Base-by-base conservation (phyloP, 2,888 invertebrate genomes). In the Rhodophaea formosa region DNA sequence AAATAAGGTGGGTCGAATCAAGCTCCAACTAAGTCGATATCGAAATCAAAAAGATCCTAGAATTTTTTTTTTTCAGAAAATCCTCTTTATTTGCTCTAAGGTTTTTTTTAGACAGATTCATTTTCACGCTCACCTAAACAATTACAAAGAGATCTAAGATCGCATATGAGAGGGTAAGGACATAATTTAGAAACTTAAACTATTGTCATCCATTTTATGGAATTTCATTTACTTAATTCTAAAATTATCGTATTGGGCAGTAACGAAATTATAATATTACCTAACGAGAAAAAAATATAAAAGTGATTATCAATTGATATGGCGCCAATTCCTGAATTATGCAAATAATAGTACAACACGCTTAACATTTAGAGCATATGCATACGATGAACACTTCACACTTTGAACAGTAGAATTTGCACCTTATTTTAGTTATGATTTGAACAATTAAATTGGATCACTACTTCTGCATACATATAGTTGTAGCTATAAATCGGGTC, bases 141-240 rank as follows among this genome's bases (percentile, higher is more conserved):
- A 44, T 65, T 60, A 64, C 62, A 61, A 63, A 53, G 72, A 77
- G 79, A 79, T 77, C 77, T 70, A 67, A 68, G 68, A 66, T 70
- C 68, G 71, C 66, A 66, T 68, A 65, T 62, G 61, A 59, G 65
- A 58, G 66, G 59, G 57, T 70, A 66, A 68, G 66, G 61, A 69
- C 64, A 79, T 79, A 80, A 80, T 75, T 79, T 77, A 79, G 67
- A 68, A 78, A 80, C 78, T 74, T 72, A 80, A 55, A 74, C 72
- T 79, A 79, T 67, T 68, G 70, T 70, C 66, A 77, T 82, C 86
- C 88, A 88, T 88, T 81, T 74, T 39, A 87, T 88, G 86, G 86
- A 85, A 66, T 65, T 61, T 61, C 63, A 67, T 70, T 65, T 62
- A 70, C 70, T 74, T 77, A 79, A 64, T 75, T 70, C 74, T 78